Conservation (phyloP, 2,797 vertebrate genomes). For the Dromococcyx pavoninus region DNA sequence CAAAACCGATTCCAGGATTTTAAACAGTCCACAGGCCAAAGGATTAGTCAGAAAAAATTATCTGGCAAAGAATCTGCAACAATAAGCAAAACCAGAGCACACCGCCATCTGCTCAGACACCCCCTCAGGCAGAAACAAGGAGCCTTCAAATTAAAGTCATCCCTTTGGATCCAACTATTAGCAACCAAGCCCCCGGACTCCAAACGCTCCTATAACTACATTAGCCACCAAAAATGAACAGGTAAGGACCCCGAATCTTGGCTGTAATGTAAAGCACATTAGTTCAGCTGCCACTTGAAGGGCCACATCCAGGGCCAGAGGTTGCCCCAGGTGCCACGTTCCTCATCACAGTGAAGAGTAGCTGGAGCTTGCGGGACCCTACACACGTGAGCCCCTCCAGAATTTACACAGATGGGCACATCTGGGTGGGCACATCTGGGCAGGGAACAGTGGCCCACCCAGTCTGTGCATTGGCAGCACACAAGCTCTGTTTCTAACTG, state of each 20-base stretch:
- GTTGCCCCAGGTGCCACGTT: neutral
- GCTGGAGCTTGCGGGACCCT: neutral
- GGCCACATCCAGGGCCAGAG: neutral
- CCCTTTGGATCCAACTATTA: neutral
- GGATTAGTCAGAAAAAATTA: conserved; percentile 57
- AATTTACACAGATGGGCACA: no score
- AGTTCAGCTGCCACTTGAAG: neutral
- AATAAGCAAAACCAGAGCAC: conserved; percentile 36
- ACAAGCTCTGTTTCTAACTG: neutral
- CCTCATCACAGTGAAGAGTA: neutral
- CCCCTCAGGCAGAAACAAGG: neutral
- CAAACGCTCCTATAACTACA: neutral
- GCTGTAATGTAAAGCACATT: neutral
- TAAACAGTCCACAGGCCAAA: conserved; percentile 48
- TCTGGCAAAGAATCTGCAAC: conserved; percentile 53
- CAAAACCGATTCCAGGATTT: conserved; percentile 36
- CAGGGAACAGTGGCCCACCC: neutral
- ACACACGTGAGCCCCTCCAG: fast-evolving
- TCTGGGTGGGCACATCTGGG: neutral
- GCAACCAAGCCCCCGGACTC: neutral
- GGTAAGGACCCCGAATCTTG: neutral
- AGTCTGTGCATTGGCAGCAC: neutral
- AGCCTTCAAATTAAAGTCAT: neutral
- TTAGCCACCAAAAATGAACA: neutral
- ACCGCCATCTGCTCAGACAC: conserved; percentile 37